phyloP scores from a whole-genome alignment of 2,113 vertebrate species.

The Ceuthmochares aereus region DNA sequence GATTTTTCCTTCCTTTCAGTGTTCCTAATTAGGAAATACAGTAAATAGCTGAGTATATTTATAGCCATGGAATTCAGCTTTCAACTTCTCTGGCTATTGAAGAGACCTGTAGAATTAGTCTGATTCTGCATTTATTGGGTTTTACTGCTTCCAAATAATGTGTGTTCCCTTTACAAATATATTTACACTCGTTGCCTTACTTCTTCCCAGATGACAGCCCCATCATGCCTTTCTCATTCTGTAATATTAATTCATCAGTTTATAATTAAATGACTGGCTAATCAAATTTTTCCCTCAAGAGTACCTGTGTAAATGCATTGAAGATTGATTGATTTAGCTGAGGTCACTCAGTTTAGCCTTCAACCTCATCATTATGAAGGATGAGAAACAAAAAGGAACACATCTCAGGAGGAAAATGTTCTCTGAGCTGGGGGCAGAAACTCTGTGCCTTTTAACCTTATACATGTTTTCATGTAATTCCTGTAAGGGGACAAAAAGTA shows the following conservation, averaged over 20 bases:
- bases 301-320: neutral
- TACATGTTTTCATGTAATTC: neutral
- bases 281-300: neutral
- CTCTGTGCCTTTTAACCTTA: neutral
- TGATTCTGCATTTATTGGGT: neutral
- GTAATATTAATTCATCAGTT: neutral
- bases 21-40: neutral
- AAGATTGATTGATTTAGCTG: slow-evolving; percentile 6
- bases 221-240: neutral
- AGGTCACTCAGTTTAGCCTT: neutral
- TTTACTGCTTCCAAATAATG: neutral
- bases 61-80: neutral
- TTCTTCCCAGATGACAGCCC: neutral
- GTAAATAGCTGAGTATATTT: neutral
- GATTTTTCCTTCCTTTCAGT: neutral
- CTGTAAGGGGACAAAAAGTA: rapidly evolving
- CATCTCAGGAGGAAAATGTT: neutral
- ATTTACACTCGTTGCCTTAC: neutral
- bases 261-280: slow-evolving; percentile 34
- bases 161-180: neutral
- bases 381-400: neutral
- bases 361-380: neutral
- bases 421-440: neutral
- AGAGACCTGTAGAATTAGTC: neutral
- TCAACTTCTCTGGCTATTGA: neutral